Percentiles rank a stretch among this genome's conserved stretches.
Evolutionary conservation across 2,113 vertebrate species (phyloP).

Genomic region (Propithecus coquereli): DNA sequence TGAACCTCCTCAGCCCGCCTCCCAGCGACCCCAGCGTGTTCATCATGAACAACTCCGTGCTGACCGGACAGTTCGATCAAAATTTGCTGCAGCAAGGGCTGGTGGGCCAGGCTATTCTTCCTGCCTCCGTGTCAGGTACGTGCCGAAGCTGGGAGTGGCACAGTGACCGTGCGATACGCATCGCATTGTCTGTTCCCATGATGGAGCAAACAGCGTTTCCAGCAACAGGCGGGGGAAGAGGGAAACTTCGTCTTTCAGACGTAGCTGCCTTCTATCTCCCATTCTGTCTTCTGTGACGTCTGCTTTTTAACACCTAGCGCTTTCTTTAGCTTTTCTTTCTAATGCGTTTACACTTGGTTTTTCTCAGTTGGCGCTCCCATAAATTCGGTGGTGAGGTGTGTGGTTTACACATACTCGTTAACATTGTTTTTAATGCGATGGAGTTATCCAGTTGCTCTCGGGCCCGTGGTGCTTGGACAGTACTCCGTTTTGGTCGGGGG

Average conservation of each 20-base stretch:
- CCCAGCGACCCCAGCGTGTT: constrained; percentile 90
- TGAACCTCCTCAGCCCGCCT: constrained; percentile 85
- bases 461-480: no score
- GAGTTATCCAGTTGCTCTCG: not conserved
- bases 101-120: constrained; percentile 94
- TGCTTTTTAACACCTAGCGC: not conserved
- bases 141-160: accelerated
- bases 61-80: constrained; percentile 92
- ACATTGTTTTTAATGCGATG: no score
- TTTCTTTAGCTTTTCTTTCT: not conserved
- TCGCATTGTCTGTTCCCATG: no score
- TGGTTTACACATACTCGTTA: not conserved
- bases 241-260: not conserved
- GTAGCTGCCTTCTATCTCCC: not conserved
- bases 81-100: constrained; percentile 91
- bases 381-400: not conserved
- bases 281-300: not conserved
- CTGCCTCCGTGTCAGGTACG: constrained; percentile 95
- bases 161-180: accelerated
- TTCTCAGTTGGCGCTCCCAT: not conserved
- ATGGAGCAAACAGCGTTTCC: not conserved
- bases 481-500: not conserved
- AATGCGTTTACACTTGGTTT: not conserved
- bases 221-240: not conserved
- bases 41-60: constrained; percentile 92